A percentile compares a stretch with the other conserved stretches of the same genome.
Conservation (phyloP, 2,888 invertebrate genomes). For the Pinctada fucata region DNA sequence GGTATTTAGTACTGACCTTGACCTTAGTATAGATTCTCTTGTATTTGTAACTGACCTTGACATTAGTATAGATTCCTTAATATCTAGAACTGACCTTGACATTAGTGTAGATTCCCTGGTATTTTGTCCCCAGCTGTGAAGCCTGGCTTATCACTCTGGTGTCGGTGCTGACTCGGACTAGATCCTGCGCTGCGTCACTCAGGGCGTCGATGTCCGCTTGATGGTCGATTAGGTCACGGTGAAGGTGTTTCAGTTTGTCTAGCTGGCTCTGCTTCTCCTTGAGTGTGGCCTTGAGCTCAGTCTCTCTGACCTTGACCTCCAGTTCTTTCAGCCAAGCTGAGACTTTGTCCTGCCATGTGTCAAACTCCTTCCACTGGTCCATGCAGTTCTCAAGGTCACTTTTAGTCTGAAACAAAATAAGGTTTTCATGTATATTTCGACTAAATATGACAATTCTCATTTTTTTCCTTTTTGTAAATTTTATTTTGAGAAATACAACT, state of each 20-base stretch:
- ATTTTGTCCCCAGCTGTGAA: conserved; percentile 70
- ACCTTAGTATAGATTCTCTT: conserved; percentile 69
- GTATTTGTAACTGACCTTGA: too few species aligned
- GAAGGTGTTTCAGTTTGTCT: conserved; percentile 65
- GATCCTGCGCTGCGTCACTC: conserved; percentile 89
- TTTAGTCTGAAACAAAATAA: conserved; percentile 60
- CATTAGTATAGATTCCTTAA: too few species aligned
- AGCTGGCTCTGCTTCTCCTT: conserved; percentile 71
- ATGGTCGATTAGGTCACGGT: conserved; percentile 60
- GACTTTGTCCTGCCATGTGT: conserved; percentile 89
- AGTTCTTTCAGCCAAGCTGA: conserved; percentile 91
- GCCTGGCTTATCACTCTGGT: conserved; percentile 71
- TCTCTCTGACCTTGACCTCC: conserved; percentile 86
- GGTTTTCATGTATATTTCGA: too few species aligned
- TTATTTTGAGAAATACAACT: too few species aligned
- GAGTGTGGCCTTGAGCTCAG: conserved; percentile 69
- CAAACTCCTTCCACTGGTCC: conserved; percentile 94
- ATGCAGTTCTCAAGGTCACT: conserved; percentile 86
- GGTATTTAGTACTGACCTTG: too few species aligned
- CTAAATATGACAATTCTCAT: too few species aligned
- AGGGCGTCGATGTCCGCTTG: conserved; percentile 90
- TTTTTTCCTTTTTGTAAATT: too few species aligned
- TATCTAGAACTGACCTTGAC: too few species aligned
- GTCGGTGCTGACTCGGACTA: conserved; percentile 69
- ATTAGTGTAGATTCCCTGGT: conserved; percentile 69